Evolutionary conservation across 2,888 invertebrate species (phyloP).

Genomic region (Achlya flavicornis): DNA sequence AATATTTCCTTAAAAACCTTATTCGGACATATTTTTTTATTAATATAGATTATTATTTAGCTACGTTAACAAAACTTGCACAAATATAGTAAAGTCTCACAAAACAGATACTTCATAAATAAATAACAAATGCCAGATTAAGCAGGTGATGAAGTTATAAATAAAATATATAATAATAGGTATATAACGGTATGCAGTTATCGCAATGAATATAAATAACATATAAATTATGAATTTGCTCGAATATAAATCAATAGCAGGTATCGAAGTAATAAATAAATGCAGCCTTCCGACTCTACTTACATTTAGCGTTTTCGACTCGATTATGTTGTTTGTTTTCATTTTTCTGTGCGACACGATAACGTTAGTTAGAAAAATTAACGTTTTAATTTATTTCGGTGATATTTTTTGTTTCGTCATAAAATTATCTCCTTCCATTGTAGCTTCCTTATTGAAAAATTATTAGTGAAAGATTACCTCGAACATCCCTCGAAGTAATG

Average conservation of each 20-base stretch:
- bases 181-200: not conserved
- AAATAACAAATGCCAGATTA: not conserved
- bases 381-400: too few relatives aligned
- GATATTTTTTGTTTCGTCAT: too few relatives aligned
- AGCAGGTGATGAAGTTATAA: not conserved
- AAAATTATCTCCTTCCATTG: too few relatives aligned
- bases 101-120: not conserved
- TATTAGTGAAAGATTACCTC: too few relatives aligned
- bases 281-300: constrained; percentile 46
- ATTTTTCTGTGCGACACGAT: constrained; percentile 33
- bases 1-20: too few relatives aligned
- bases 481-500: too few relatives aligned
- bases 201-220: constrained; percentile 21
- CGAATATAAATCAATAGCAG: constrained; percentile 67
- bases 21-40: too few relatives aligned
- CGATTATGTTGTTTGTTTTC: constrained; percentile 35
- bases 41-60: too few relatives aligned
- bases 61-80: too few relatives aligned
- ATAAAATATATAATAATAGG: not conserved
- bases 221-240: constrained; percentile 57
- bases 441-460: too few relatives aligned
- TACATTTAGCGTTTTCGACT: constrained; percentile 56
- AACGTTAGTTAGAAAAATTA: not conserved
- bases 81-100: not conserved
- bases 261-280: constrained; percentile 62